Evolutionary conservation across 2,797 vertebrate genomes (phyloP).

Genomic region (Lindbergichthys nudifrons): DNA sequence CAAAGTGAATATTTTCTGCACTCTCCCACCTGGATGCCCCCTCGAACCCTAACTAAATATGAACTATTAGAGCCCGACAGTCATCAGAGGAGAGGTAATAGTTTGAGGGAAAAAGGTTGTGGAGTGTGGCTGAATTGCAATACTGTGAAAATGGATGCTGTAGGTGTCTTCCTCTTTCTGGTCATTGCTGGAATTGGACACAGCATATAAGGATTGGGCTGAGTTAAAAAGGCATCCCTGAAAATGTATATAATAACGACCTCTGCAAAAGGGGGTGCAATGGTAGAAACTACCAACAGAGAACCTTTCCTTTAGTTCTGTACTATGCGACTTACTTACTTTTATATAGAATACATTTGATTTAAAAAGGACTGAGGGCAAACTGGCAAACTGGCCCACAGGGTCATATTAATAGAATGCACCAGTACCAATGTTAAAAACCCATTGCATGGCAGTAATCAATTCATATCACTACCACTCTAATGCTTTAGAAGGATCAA

Average conservation of each 20-base stretch:
- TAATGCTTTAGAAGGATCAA: too few relatives aligned
- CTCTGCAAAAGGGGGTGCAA: not conserved
- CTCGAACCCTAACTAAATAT: constrained; percentile 31
- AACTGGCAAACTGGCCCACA: not conserved
- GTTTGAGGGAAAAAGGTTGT: not conserved
- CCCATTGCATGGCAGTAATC: too few relatives aligned
- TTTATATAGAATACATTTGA: not conserved
- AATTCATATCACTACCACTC: too few relatives aligned
- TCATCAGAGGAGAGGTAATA: constrained; percentile 22
- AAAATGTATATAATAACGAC: not conserved
- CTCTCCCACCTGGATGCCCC: constrained; percentile 56
- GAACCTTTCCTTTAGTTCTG: not conserved
- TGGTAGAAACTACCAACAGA: not conserved
- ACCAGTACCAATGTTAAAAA: too few relatives aligned
- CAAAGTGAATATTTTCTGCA: constrained; percentile 38
- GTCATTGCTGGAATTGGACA: not conserved
- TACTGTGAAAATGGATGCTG: not conserved
- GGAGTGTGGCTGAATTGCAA: not conserved
- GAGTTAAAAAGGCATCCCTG: not conserved
- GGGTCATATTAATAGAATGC: not conserved
- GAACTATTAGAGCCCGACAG: constrained; percentile 45
- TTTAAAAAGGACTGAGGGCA: not conserved
- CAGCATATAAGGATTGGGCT: not conserved
- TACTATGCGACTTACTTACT: not conserved
- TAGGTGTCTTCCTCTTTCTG: constrained; percentile 1